Base-by-base conservation (phyloP, 2,113 vertebrate genomes). In the Clarias macrocephalus region DNA sequence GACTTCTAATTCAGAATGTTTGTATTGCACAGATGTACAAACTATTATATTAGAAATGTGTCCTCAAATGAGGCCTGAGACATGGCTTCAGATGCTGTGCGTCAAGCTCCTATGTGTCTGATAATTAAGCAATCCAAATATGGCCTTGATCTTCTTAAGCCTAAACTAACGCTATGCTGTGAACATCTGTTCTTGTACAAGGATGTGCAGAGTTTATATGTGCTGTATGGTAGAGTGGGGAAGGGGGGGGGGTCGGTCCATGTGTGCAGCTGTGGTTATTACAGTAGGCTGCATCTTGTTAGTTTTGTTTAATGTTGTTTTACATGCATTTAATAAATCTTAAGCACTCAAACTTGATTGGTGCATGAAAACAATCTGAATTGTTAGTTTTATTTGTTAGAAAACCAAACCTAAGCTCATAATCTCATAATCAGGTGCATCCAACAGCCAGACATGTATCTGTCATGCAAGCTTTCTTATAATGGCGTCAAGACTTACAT, bases 151-250 rank as follows among this genome's bases (percentile, higher is more conserved):
- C 93, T 91, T 92, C 91, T 92, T 91, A 95, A 89, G 94, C 94
- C 87, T 54, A 91, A 94, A 94, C 28, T 92, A 93, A 94, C 90
- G 93, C 94, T 79, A 52, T 80, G 73, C 90, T 63, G 62, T 82
- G 87, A 92, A 91, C 93, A 93, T 93, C 92, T 94, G 94, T 82
- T 76, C 70, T 80, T 66, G 0, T 84, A 79, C 42, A n/a, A 59
- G 66, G 88, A 84, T 21, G 37, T 86, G 7, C 82, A 33, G 25
- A 9, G 21, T 52, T 13, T 2, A 73, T 73, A 25, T 75, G 42
- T 52, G 37, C 42, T 77, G 5, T 25, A 81, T 81, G 3, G 28
- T 59, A 19, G 18, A 23, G 28, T 80, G n/a, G 16, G n/a, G n/a
- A n/a, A n/a, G n/a, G n/a, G n/a, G n/a, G n/a, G n/a, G n/a, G n/a